phyloP scores from a whole-genome alignment of 2,888 invertebrate genomes.

The Cantharis lateralis region DNA sequence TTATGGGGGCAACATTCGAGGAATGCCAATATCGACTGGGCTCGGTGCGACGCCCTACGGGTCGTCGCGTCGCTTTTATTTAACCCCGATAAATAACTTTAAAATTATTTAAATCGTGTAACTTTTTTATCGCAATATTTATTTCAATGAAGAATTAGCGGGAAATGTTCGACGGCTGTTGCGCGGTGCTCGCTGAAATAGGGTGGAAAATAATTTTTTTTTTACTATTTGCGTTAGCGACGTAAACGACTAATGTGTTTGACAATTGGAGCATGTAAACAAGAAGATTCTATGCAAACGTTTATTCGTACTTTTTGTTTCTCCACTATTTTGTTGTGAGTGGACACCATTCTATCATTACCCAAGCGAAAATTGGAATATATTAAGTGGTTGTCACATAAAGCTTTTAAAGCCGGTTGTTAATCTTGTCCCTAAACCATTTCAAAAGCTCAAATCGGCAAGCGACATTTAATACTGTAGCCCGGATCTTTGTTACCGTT shows the following conservation, averaged over 20 bases:
- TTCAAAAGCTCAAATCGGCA: constrained; percentile 20
- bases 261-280: not conserved
- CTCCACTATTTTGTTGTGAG: not conserved
- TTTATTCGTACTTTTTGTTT: not conserved
- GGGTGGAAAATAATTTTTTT: not conserved
- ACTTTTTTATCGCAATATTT: not conserved
- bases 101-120: not conserved
- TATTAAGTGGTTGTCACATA: constrained; percentile 8
- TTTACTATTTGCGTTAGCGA: not conserved
- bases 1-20: constrained; percentile 12
- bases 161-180: not conserved
- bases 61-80: constrained; percentile 24
- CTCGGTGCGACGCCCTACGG: constrained; percentile 18
- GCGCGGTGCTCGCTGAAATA: not conserved
- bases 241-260: not conserved
- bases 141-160: not conserved
- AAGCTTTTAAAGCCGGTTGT: constrained; percentile 15
- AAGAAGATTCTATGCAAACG: not conserved
- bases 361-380: constrained; percentile 9
- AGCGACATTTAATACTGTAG: constrained; percentile 20
- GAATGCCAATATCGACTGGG: constrained; percentile 14
- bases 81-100: constrained; percentile 17
- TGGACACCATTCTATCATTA: not conserved
- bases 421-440: constrained; percentile 16
- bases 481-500: constrained; percentile 22